Conservation (phyloP, 2,888 invertebrate genomes). For the Clepsis dumicolana region DNA sequence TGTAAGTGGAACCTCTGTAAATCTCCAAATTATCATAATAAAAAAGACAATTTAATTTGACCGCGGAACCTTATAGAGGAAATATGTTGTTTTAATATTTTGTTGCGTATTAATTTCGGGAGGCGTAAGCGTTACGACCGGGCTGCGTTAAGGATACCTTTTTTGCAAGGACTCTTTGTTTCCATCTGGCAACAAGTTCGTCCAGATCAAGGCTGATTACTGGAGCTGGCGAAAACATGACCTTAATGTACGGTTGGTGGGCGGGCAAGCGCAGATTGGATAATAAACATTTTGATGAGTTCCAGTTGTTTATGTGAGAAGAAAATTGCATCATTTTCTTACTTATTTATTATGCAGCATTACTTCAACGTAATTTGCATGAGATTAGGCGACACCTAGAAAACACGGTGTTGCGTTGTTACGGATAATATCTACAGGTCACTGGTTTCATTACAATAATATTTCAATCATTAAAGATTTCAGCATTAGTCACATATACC, state of each 20-base stretch:
- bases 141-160: constrained; percentile 2
- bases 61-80: constrained; percentile 2
- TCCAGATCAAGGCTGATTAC: constrained; percentile 38
- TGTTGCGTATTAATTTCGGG: not conserved
- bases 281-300: constrained; percentile 43
- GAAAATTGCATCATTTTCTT: constrained; percentile 38
- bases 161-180: constrained; percentile 13
- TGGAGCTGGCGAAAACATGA: constrained; percentile 33
- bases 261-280: constrained; percentile 37
- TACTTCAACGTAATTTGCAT: constrained; percentile 9
- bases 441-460: too few relatives aligned
- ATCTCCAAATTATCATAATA: not conserved
- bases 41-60: not conserved
- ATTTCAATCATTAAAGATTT: too few relatives aligned
- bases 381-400: not conserved
- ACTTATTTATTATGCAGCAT: constrained; percentile 29
- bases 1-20: not conserved
- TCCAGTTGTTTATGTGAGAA: constrained; percentile 36
- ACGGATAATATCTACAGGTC: not conserved
- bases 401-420: not conserved
- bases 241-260: constrained; percentile 37
- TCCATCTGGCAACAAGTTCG: constrained; percentile 23
- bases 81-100: constrained; percentile 1
- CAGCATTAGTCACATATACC: not conserved
- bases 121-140: not conserved